These are phyloP conservation scores for Argyra leucocephala DNA, from an alignment of 2,888 invertebrate genomes.

Conservation along the genomic window DNA sequence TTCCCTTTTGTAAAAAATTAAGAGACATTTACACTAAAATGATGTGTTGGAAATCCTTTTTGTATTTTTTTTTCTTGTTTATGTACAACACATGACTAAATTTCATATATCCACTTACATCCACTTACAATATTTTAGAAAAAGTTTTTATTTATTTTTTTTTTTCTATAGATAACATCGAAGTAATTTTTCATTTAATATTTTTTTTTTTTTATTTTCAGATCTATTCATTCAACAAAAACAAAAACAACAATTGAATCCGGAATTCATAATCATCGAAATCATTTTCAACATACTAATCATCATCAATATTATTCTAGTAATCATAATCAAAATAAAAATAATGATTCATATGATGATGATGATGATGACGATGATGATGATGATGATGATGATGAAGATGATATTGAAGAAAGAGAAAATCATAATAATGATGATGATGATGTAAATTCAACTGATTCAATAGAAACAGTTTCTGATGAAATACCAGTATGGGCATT, in stretches of 20 bases:
- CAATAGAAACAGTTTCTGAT: conserved; percentile 40
- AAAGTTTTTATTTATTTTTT: no score
- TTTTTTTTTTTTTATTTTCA: no score
- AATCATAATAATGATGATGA: conserved; percentile 18
- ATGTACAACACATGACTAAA: no score
- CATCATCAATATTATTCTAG: background rate
- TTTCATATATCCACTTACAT: no score
- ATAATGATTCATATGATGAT: conserved; percentile 3
- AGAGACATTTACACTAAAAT: no score
- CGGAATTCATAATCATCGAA: background rate
- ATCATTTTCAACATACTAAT: background rate
- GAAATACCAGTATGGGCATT: conserved; percentile 67
- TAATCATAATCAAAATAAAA: background rate
- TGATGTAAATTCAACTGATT: conserved; percentile 28
- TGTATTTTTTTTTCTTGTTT: no score
- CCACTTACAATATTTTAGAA: no score
- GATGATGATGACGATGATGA: background rate
- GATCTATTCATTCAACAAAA: background rate
- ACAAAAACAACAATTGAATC: background rate
- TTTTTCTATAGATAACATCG: no score
- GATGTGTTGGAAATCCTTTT: no score
- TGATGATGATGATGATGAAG: background rate
- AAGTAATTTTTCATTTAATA: no score
- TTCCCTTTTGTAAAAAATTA: no score
- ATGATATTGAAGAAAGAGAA: conserved; percentile 13